Percentiles rank a stretch among this genome's conserved stretches.
phyloP scores from a whole-genome alignment of 53 echinoderm and acorn worm genomes.

The Apostichopus leukothele region DNA sequence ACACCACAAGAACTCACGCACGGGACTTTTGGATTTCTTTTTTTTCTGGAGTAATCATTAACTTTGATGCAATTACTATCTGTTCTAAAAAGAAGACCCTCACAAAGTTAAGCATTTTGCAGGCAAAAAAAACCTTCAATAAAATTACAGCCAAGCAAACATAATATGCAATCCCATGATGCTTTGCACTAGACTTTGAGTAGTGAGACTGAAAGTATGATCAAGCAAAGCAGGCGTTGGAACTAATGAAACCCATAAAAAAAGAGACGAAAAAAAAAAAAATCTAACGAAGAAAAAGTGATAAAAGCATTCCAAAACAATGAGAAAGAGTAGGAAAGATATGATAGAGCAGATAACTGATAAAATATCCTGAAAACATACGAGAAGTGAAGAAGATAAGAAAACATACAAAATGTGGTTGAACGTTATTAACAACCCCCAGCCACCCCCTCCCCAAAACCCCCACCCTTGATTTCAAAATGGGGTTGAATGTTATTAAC shows the following conservation, averaged over 20 bases:
- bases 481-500: too few relatives aligned
- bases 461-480: too few relatives aligned
- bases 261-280: not conserved
- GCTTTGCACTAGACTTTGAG: not conserved
- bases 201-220: conserved; percentile 34
- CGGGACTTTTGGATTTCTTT: not conserved
- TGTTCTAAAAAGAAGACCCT: conserved; percentile 14
- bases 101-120: conserved; percentile 46
- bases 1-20: too few relatives aligned
- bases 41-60: not conserved
- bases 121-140: conserved; percentile 19
- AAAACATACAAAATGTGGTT: too few relatives aligned
- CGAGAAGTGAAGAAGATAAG: not conserved
- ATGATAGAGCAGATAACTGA: not conserved
- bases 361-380: not conserved
- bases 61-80: not conserved
- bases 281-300: conserved; percentile 4
- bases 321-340: not conserved
- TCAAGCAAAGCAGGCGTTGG: conserved; percentile 24
- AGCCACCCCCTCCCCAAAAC: too few relatives aligned
- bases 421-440: too few relatives aligned
- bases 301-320: conserved; percentile 38
- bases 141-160: conserved; percentile 45
- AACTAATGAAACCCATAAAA: conserved; percentile 11
- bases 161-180: conserved; percentile 40